Percentiles rank a stretch among this genome's conserved stretches.
Evolutionary conservation across 2,888 invertebrate genomes (phyloP).

Genomic region (Branchellion lobata): DNA sequence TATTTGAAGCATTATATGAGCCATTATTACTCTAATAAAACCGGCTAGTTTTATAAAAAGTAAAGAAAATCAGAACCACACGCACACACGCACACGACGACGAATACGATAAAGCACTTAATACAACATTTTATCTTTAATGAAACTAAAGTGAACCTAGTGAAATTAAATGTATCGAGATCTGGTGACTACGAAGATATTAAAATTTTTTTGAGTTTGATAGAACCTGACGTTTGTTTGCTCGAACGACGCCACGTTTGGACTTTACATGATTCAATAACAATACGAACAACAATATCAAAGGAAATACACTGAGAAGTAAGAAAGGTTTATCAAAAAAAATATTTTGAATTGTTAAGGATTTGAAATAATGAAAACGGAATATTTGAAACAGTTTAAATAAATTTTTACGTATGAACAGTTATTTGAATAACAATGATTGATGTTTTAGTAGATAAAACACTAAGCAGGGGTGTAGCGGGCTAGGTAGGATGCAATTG

Average conservation of each 20-base stretch:
- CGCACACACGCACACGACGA: background rate
- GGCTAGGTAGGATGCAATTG: too few species aligned
- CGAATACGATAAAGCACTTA: slow-evolving; percentile 8
- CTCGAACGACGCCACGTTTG: too few species aligned
- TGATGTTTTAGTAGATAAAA: too few species aligned
- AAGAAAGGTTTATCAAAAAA: background rate
- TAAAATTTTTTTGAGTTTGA: too few species aligned
- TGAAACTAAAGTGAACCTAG: background rate
- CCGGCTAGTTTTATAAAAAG: background rate
- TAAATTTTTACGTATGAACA: too few species aligned
- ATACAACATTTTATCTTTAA: background rate
- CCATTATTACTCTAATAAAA: background rate
- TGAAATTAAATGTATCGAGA: background rate
- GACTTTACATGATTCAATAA: slow-evolving; percentile 6
- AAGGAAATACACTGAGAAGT: background rate
- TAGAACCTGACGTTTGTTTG: too few species aligned
- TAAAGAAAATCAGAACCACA: background rate
- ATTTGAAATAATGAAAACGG: background rate
- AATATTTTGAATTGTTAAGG: background rate
- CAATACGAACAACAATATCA: background rate
- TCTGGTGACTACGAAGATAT: background rate
- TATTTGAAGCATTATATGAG: background rate
- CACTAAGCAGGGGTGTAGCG: too few species aligned
- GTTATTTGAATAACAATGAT: too few species aligned
- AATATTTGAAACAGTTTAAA: background rate